A percentile compares a stretch with the other conserved stretches of the same genome.
Evolutionary conservation across 2,797 vertebrate genomes (phyloP).

Genomic region (Nothura maculosa): DNA sequence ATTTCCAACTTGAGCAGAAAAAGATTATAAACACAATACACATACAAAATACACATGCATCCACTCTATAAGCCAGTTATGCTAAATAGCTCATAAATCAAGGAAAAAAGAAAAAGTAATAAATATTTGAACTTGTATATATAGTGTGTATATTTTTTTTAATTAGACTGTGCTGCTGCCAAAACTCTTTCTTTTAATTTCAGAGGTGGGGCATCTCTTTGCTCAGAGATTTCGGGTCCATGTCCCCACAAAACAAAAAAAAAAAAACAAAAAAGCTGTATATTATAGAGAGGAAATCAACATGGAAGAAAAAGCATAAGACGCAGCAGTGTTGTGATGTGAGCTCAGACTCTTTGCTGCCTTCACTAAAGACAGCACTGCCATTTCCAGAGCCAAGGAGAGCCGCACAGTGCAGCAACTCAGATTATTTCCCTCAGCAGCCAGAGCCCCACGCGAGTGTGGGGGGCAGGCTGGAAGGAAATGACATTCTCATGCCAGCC

Average conservation of each 20-base stretch:
- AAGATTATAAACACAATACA: not conserved
- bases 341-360: not conserved
- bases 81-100: not conserved
- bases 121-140: not conserved
- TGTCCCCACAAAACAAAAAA: not conserved
- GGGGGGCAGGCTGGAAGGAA: not conserved
- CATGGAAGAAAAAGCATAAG: not conserved
- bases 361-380: not conserved
- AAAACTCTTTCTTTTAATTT: not conserved
- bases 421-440: not conserved
- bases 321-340: not conserved
- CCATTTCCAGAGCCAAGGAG: not conserved
- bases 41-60: not conserved
- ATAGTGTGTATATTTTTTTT: rapidly evolving
- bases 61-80: not conserved
- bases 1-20: not conserved
- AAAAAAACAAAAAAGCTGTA: not conserved
- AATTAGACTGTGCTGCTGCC: not conserved
- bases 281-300: not conserved
- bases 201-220: not conserved
- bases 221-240: not conserved
- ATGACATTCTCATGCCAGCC: not conserved
- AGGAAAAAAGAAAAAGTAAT: not conserved
- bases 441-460: too few relatives aligned
- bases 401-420: not conserved